A percentile compares a stretch with the other conserved stretches of the same genome.
Evolutionary conservation across 2,113 vertebrate species (phyloP).

Genomic region (Scomber scombrus): DNA sequence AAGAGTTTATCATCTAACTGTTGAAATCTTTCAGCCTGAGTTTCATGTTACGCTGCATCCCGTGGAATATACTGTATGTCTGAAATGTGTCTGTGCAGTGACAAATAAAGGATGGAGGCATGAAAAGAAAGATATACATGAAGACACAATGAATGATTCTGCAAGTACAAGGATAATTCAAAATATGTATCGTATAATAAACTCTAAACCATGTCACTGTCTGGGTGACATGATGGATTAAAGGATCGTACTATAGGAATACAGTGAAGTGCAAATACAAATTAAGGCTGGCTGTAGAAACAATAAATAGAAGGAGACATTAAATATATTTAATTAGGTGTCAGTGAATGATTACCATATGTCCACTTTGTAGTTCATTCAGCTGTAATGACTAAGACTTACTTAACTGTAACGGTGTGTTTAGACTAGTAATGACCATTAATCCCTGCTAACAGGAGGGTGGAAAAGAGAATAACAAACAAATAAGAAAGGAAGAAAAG

Average conservation of each 20-base stretch:
- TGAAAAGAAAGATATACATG: not conserved
- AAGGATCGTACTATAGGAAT: slow-evolving; percentile 11
- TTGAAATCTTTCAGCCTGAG: not conserved
- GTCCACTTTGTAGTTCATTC: not conserved
- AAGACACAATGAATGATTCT: not conserved
- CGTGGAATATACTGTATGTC: not conserved
- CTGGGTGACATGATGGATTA: slow-evolving; percentile 23
- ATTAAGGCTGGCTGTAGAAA: not conserved
- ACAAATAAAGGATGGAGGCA: slow-evolving; percentile 5
- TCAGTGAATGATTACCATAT: not conserved
- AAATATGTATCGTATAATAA: not conserved
- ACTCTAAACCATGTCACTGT: not conserved
- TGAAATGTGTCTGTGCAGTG: not conserved
- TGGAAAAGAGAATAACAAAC: not conserved
- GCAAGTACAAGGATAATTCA: not conserved
- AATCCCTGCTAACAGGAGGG: slow-evolving; percentile 6
- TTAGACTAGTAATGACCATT: slow-evolving; percentile 10
- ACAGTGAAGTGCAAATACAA: slow-evolving; percentile 8
- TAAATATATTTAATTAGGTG: slow-evolving; percentile 13
- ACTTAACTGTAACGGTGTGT: not conserved
- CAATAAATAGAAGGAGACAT: not conserved
- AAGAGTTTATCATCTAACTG: not conserved
- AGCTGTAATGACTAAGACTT: not conserved
- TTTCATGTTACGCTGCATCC: not conserved
- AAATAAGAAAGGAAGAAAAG: too few species aligned